Evolutionary conservation across 2,888 invertebrate genomes (phyloP), one percentile per base, ranked within the genome.

Genomic region (Trimorus sp.): DNA sequence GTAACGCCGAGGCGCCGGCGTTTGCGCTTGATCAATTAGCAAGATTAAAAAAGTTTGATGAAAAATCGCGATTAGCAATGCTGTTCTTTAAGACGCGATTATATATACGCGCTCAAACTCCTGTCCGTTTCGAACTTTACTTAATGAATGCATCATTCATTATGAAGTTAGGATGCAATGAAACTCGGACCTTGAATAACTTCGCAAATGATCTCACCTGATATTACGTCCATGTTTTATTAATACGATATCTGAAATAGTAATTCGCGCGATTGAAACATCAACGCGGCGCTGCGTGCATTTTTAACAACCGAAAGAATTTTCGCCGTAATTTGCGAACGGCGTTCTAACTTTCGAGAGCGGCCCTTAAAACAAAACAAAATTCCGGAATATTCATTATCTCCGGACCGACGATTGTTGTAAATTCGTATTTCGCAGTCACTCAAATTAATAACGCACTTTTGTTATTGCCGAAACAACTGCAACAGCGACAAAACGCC

Each of bases 101-200:
- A 37, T 49, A 51, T 51, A 51, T 51, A 51, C 45, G 45, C 45
- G 11, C 45, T 1, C 45, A 26, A 73, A 73, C 56, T 73, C 45
- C 45, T 62, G 54, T 62, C 37, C 59, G 37, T 62, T 37, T 54
- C 37, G 45, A 62, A 62, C 54, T 71, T 71, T 54, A 71, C 60
- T 54, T 71, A 71, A 71, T 71, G 62, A 71, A 71, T 71, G 42
- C 71, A 62, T 71, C 69, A 48, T 56, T 56, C 58, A 62, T 71
- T 62, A 71, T 71, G 60, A 71, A 71, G 62, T 71, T 71, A 54
- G 54, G 62, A 53, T 71, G 62, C 62, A 45, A 54, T 54, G 53
- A 62, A 54, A 71, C 53, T 62, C 71, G 60, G 58, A 71, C 71
- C 70, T 71, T 71, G 71, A 62, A 60, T 71, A 71, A 71, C 14